A percentile compares a stretch with the other conserved stretches of the same genome.
Conservation (phyloP, 2,113 vertebrate genomes). For the Seriola dumerili region DNA sequence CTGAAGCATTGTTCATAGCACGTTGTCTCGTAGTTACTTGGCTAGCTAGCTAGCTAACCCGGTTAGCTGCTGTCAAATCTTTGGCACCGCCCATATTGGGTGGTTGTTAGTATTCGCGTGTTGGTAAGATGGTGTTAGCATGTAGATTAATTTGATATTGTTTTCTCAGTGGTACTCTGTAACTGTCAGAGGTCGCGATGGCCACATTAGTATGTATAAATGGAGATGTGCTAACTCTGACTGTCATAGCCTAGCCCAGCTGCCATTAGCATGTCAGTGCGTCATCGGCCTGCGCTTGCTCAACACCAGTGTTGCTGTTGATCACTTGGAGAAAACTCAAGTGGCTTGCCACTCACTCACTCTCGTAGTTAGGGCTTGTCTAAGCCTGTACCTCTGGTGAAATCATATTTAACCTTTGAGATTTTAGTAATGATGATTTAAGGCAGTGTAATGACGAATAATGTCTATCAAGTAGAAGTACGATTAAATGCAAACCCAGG, state of each 20-base stretch:
- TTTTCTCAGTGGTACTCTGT: background rate
- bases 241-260: constrained; percentile 36
- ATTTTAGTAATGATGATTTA: too few species aligned
- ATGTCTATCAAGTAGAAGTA: background rate
- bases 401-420: background rate
- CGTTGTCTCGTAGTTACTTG: constrained; percentile 43
- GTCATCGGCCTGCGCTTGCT: constrained; percentile 74
- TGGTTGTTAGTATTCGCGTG: background rate
- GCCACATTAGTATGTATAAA: background rate
- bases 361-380: background rate
- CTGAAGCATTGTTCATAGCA: constrained; percentile 59
- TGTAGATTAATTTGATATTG: background rate
- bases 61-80: constrained; percentile 62
- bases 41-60: constrained; percentile 30
- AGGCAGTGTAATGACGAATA: background rate
- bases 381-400: background rate
- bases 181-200: background rate
- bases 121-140: background rate
- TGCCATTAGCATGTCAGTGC: constrained; percentile 60
- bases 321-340: constrained; percentile 28
- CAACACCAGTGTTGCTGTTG: constrained; percentile 37
- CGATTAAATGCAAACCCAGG: background rate
- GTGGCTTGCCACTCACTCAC: background rate
- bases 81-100: constrained; percentile 56
- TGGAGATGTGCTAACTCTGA: constrained; percentile 36